Evolutionary conservation across 2,797 vertebrate genomes (phyloP), one percentile per base, ranked within the genome.

Genomic region (Manis pentadactyla): DNA sequence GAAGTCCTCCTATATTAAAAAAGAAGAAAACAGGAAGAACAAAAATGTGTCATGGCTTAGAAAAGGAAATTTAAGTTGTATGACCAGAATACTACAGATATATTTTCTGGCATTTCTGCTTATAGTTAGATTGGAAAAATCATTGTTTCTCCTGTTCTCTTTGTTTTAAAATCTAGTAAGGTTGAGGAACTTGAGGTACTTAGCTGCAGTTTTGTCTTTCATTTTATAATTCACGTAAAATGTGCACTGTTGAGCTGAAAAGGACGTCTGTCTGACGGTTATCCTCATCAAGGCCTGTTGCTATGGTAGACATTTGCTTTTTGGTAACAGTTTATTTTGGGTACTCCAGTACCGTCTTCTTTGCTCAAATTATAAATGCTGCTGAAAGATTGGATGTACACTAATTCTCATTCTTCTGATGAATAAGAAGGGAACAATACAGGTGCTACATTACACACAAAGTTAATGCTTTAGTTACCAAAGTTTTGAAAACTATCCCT

Each of bases 91-190:
- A 23, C 10, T 71, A 0, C 8, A 53, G 29, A 42, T 90, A 83
- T 53, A 17, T 68, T 96, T 81, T 42, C 79, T 68, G 42, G 27
- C 17, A 61, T 66, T 90, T 93, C 27, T 92, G 27, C 77, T 92
- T 74, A 0, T 34, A 73, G 90, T 17, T 39, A 66, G 51, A 42
- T 85, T 92, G 53, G 42, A 31, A 95, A 95, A 93, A 89, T 18
- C 19, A 51, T 86, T 29, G 1, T 85, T 94, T 93, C 39, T 87
- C 10, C 39, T 90, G 55, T 71, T 94, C 86, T 18, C 25, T 94
- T 94, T 95, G 51, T 39, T 94, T 90, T 94, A 81, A 49, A 96
- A 81, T 91, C 71, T 66, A 59, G 31, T 77, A 37, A 64, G 39
- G n/a, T 59, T 90, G 66, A 79, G 13, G 25, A 73, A 61, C 7